phyloP scores from a whole-genome alignment of 2,113 vertebrate genomes.

The human region DNA sequence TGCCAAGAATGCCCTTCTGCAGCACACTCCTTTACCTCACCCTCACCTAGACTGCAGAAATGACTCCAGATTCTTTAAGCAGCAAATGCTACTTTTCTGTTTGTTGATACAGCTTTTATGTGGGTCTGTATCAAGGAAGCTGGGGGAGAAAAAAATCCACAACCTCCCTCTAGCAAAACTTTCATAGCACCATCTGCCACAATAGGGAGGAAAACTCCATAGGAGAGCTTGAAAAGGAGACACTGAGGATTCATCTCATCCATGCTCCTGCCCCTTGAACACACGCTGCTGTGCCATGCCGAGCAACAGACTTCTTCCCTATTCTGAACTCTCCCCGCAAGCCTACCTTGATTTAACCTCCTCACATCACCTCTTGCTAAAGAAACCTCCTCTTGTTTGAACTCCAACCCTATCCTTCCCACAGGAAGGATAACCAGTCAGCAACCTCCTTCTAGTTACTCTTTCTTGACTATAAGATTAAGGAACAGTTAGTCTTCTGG shows the following conservation, averaged over 20 bases:
- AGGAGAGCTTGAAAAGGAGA: not conserved
- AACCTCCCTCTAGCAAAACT: not conserved
- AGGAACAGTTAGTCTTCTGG: not conserved
- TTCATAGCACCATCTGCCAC: not conserved
- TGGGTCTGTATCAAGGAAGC: not conserved
- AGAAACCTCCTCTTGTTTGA: not conserved
- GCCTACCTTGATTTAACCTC: not conserved
- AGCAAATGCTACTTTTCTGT: not conserved
- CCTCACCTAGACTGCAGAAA: not conserved
- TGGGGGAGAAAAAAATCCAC: not conserved
- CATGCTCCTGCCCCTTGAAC: not conserved
- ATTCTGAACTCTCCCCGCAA: not conserved
- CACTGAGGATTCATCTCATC: not conserved
- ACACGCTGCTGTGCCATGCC: rapidly evolving
- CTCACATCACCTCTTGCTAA: not conserved
- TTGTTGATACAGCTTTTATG: not conserved
- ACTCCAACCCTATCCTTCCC: not conserved
- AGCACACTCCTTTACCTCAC: rapidly evolving
- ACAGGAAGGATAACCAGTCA: not conserved
- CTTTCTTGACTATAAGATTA: not conserved
- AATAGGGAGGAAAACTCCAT: not conserved
- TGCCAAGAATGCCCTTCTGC: not conserved
- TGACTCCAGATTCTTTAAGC: not conserved
- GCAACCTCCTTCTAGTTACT: not conserved
- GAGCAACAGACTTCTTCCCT: not conserved